Percentiles rank a stretch among this genome's conserved stretches.
Evolutionary conservation across 2,888 invertebrate genomes (phyloP).

Genomic region (Steromphala cineraria): DNA sequence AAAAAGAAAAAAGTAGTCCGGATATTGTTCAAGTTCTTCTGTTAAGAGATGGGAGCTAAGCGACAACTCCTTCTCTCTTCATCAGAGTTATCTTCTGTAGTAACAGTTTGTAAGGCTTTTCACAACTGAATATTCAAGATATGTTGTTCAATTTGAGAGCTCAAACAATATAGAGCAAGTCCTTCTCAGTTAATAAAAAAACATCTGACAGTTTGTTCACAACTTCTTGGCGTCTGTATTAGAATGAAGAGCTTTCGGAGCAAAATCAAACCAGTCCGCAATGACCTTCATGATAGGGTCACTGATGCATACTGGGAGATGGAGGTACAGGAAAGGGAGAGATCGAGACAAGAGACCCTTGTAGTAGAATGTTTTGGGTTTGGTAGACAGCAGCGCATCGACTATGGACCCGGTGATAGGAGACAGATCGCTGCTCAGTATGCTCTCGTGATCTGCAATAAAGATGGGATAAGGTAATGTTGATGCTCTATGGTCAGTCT

Average conservation of each 20-base stretch:
- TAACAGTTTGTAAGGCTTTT: no score
- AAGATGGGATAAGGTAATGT: background rate
- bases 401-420: constrained; percentile 55
- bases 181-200: no score
- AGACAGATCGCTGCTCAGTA: constrained; percentile 55
- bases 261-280: constrained; percentile 58
- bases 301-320: constrained; percentile 55
- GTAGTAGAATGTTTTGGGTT: constrained; percentile 58
- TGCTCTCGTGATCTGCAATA: constrained; percentile 49
- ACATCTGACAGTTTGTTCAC: background rate
- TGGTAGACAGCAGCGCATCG: constrained; percentile 54
- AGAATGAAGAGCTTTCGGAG: constrained; percentile 38
- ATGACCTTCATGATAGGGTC: constrained; percentile 52
- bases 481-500: no score
- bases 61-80: no score
- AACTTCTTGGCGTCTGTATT: background rate
- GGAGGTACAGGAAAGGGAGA: constrained; percentile 60
- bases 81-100: no score
- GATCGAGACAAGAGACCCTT: constrained; percentile 59
- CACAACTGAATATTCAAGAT: no score
- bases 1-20: no score
- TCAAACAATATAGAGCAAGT: no score
- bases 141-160: no score
- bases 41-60: no score
- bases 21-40: no score